Evolutionary conservation across 1,140 invertebrate genomes (phyloP).

Genomic region (Eumeta japonica): DNA sequence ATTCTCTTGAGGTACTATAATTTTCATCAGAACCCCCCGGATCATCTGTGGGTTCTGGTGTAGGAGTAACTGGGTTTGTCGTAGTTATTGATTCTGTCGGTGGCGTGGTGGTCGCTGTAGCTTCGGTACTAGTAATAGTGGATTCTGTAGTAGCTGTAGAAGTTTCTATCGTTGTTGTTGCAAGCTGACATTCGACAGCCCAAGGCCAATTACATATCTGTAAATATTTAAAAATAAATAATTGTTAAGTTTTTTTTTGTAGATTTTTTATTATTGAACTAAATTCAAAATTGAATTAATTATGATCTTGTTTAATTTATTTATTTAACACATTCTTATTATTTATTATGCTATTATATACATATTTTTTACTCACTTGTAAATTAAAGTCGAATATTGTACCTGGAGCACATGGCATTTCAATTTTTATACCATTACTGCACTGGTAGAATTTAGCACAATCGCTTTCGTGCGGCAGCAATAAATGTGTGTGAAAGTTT

Average conservation of each 20-base stretch:
- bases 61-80: neutral
- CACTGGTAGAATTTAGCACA: slow-evolving; percentile 60
- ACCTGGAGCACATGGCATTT: neutral
- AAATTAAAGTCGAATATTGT: neutral
- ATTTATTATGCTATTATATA: too few species aligned
- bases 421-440: slow-evolving; percentile 32
- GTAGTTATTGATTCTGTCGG: neutral
- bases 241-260: too few species aligned
- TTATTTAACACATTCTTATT: too few species aligned
- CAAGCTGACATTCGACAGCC: too few species aligned
- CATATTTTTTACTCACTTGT: neutral
- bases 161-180: slow-evolving; percentile 5
- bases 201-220: too few species aligned
- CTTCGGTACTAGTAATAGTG: slow-evolving; percentile 8
- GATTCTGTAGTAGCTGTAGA: slow-evolving; percentile 8
- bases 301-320: too few species aligned
- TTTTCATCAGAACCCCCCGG: too few species aligned
- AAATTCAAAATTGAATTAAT: too few species aligned
- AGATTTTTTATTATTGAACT: too few species aligned
- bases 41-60: neutral
- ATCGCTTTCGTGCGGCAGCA: slow-evolving; percentile 46
- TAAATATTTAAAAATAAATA: too few species aligned
- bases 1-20: too few species aligned
- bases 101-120: slow-evolving; percentile 1
- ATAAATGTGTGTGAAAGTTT: slow-evolving; percentile 17